These are phyloP conservation scores for Hoplias malabaricus DNA, from an alignment of 2,113 vertebrate genomes.

Conservation along the genomic window DNA sequence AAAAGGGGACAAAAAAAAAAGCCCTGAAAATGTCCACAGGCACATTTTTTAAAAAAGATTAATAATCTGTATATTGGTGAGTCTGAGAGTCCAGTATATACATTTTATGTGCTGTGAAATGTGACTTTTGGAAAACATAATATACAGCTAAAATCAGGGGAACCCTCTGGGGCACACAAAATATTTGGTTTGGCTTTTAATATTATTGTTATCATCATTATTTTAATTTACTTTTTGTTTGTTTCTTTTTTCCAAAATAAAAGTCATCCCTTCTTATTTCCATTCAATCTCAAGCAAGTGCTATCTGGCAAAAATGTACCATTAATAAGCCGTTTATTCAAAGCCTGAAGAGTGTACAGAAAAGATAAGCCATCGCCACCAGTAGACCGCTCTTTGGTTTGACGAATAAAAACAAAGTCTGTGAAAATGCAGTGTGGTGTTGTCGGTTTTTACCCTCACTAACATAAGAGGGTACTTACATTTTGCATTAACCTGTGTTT, in stretches of 20 bases:
- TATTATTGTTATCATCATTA: constrained; percentile 41
- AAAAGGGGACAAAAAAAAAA: constrained; percentile 37
- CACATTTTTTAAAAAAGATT: constrained; percentile 59
- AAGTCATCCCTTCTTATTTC: constrained; percentile 54
- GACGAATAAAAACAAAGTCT: constrained; percentile 78
- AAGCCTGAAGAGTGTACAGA: constrained; percentile 69
- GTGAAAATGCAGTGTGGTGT: constrained; percentile 57
- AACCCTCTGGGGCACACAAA: constrained; percentile 46
- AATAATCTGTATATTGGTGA: constrained; percentile 55
- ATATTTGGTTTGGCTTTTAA: constrained; percentile 50
- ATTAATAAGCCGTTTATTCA: constrained; percentile 59
- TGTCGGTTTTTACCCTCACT: not conserved
- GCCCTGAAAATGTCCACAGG: constrained; percentile 58
- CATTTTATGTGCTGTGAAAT: constrained; percentile 62
- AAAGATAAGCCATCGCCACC: constrained; percentile 66
- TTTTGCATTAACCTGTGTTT: no score
- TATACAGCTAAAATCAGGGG: constrained; percentile 34
- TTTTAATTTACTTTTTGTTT: constrained; percentile 39
- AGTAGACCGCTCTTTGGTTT: constrained; percentile 72
- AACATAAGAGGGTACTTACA: not conserved
- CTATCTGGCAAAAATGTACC: constrained; percentile 64
- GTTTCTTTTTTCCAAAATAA: constrained; percentile 25
- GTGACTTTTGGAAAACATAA: constrained; percentile 29
- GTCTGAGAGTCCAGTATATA: constrained; percentile 54
- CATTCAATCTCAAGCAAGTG: constrained; percentile 58